Base-by-base conservation (phyloP, 2,797 vertebrate genomes). In the Brachyrhaphis roseni region DNA sequence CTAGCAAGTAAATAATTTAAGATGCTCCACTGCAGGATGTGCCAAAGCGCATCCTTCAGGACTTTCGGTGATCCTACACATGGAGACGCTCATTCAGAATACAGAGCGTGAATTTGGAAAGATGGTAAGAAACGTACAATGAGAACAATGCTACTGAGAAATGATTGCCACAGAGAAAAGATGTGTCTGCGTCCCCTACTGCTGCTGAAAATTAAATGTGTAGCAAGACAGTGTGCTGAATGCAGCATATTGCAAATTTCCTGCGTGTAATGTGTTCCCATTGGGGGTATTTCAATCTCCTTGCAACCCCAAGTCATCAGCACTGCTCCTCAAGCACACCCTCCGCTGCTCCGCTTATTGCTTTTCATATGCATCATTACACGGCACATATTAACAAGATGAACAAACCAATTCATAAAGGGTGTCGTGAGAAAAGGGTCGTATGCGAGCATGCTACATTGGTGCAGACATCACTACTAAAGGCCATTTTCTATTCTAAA, bases 331-430 rank as follows among this genome's bases (percentile, higher is more conserved):
- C 85, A 46, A 86, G 89, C 90, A 82, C 79, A 87, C 86, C 87
- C 83, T 85, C 86, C 43, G 78, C 85, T 83, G 88, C 87, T 83
- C 80, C 70, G 18, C 90, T 94, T 91, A 95, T 94, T 92, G 92
- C 87, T 92, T 94, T 93, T 94, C 90, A 84, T 82, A 90, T 80
- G 92, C 93, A 90, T 91, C 93, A 93, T 94, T 94, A 95, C 86
- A 84, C 26, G 75, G 68, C 59, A 83, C 84, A 89, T 91, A 93
- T 93, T 93, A 94, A 89, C 89, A 92, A 88, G 90, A 92, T 28
- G 90, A 91, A 93, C 87, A 90, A 93, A 90, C 83, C 84, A 82
- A 90, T 90, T 91, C 78, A 88, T 85, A 90, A 82, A 79, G 75
- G 78, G 72, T 74, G 76, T 77, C 79, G 71, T 72, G 75, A 82